phyloP scores from a whole-genome alignment of 2,113 vertebrate genomes.

The Apistogramma diplotaenia region DNA sequence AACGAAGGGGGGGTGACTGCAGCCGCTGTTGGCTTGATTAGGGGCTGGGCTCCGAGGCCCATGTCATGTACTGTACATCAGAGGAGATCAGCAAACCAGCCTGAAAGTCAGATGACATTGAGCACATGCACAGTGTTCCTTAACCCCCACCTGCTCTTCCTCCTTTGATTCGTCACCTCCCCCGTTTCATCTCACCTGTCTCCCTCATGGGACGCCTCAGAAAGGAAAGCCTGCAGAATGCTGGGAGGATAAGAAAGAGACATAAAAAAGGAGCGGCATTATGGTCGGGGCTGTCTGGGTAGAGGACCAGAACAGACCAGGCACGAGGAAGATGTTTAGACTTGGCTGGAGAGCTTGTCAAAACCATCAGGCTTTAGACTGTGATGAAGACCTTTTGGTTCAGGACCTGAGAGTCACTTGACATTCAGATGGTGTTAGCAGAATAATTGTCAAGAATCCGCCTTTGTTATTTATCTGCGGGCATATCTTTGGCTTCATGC shows the following conservation, averaged over 20 bases:
- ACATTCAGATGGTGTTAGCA: constrained; percentile 41
- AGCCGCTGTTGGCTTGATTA: constrained; percentile 66
- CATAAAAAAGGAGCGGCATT: not conserved
- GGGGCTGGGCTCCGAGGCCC: constrained; percentile 49
- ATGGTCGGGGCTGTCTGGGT: constrained; percentile 25
- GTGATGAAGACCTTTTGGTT: constrained; percentile 45
- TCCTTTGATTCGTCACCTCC: constrained; percentile 6
- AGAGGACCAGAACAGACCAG: constrained; percentile 44
- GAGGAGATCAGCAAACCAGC: constrained; percentile 76
- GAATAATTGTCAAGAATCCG: constrained; percentile 37
- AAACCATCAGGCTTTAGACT: constrained; percentile 54
- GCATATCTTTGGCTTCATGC: constrained; percentile 7
- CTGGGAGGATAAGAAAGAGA: constrained; percentile 4
- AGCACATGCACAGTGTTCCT: constrained; percentile 63
- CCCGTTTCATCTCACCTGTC: constrained; percentile 2
- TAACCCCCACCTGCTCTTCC: not conserved
- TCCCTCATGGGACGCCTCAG: not conserved
- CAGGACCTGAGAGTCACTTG: constrained; percentile 50
- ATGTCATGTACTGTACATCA: constrained; percentile 80
- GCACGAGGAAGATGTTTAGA: constrained; percentile 64
- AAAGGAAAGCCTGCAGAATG: constrained; percentile 14
- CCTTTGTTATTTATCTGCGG: constrained; percentile 37
- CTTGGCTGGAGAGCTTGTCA: constrained; percentile 55
- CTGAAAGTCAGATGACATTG: constrained; percentile 79
- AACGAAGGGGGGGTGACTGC: not conserved